Evolutionary conservation across 2,797 vertebrate genomes (phyloP).

Genomic region (Gobio occitaniae): DNA sequence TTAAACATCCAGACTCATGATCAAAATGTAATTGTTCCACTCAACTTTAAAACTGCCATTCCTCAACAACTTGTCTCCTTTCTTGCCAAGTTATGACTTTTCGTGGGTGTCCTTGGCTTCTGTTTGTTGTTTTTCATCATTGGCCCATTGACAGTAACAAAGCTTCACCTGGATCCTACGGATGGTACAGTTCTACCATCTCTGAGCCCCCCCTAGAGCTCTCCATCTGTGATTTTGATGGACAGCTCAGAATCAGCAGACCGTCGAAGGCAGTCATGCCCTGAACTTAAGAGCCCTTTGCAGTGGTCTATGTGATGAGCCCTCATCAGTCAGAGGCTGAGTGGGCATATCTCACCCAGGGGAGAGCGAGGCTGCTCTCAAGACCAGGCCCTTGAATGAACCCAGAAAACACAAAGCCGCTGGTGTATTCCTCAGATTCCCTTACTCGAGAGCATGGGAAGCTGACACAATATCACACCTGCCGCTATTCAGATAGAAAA

Average conservation of each 20-base stretch:
- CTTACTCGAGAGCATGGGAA: neutral
- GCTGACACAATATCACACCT: neutral
- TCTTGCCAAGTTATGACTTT: constrained; percentile 9
- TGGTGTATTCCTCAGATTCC: constrained; percentile 1
- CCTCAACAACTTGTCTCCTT: neutral
- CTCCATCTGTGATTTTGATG: constrained; percentile 39
- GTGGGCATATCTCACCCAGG: constrained; percentile 21
- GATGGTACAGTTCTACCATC: neutral
- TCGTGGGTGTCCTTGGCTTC: constrained; percentile 15
- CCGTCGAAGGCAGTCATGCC: constrained; percentile 29
- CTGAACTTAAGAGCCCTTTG: constrained; percentile 43
- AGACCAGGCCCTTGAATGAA: constrained; percentile 14
- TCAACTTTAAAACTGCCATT: constrained; percentile 7
- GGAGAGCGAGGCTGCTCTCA: constrained; percentile 10
- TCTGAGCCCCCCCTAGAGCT: constrained; percentile 43
- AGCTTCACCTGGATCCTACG: constrained; percentile 13
- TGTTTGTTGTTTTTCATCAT: constrained; percentile 38
- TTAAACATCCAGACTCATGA: neutral
- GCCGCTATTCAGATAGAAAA: constrained; percentile 6
- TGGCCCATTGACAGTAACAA: constrained; percentile 30
- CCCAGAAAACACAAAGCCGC: neutral
- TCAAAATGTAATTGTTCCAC: neutral
- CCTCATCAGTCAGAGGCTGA: constrained; percentile 48
- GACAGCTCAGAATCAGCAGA: constrained; percentile 41
- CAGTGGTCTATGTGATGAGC: constrained; percentile 38